These are phyloP conservation scores for Siniperca undulata DNA, from an alignment of 2,797 vertebrate species.

Conservation along the genomic window DNA sequence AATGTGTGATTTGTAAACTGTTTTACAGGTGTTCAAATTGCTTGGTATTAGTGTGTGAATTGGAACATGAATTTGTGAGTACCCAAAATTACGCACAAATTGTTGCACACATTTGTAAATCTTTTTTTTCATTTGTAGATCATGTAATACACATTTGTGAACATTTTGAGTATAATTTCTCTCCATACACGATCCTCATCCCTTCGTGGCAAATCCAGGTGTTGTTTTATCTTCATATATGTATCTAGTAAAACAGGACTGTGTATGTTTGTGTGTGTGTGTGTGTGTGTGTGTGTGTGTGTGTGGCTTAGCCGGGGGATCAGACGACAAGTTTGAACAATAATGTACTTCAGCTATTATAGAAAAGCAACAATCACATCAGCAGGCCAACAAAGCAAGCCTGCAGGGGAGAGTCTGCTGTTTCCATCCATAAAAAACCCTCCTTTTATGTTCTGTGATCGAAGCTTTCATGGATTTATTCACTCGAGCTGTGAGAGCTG, in stretches of 20 bases:
- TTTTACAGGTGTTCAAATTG: too few species aligned
- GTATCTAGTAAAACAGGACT: slow-evolving; percentile 18
- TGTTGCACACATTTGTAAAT: too few species aligned
- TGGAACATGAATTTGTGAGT: too few species aligned
- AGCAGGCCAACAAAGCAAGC: slow-evolving; percentile 57
- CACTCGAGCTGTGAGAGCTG: slow-evolving; percentile 46
- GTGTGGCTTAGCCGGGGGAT: slow-evolving; percentile 35
- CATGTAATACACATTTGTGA: too few species aligned
- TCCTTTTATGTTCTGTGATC: slow-evolving; percentile 64
- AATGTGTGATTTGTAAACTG: too few species aligned
- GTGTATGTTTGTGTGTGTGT: slow-evolving; percentile 17
- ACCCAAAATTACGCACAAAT: too few species aligned
- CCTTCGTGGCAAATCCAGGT: slow-evolving; percentile 28
- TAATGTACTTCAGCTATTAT: slow-evolving; percentile 43
- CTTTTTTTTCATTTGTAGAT: too few species aligned
- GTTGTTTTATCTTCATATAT: slow-evolving; percentile 40
- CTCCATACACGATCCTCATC: slow-evolving; percentile 1
- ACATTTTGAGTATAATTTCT: too few species aligned
- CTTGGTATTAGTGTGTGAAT: too few species aligned
- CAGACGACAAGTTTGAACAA: slow-evolving; percentile 48
- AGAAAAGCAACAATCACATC: slow-evolving; percentile 51
- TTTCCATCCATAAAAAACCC: slow-evolving; percentile 49
- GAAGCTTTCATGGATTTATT: slow-evolving; percentile 56
- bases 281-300: slow-evolving; percentile 14
- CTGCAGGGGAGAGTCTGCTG: slow-evolving; percentile 51